phyloP scores from a whole-genome alignment of 2,797 vertebrate genomes.

The Malurus leucopterus region DNA sequence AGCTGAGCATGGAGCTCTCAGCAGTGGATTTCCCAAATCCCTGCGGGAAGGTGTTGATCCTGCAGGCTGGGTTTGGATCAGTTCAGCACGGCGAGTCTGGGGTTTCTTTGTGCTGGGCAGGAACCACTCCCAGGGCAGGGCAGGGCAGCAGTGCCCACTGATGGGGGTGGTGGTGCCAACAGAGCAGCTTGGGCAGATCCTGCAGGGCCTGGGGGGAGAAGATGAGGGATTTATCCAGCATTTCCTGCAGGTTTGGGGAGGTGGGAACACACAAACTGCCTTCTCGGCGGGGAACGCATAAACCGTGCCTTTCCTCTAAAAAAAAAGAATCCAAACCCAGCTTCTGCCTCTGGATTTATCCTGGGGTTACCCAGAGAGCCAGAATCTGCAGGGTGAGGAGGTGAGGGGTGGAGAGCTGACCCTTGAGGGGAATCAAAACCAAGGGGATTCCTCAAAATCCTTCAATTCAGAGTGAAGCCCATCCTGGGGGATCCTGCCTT shows the following conservation, averaged over 20 bases:
- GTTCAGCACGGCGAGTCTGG: background rate
- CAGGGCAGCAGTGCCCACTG: background rate
- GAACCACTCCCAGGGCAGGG: background rate
- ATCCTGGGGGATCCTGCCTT: background rate
- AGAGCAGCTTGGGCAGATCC: background rate
- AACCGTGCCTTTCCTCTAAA: background rate
- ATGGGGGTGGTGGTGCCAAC: background rate
- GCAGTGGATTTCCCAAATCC: background rate
- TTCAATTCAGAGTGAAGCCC: background rate
- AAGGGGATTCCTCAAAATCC: background rate
- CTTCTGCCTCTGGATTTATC: background rate
- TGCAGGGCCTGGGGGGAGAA: background rate
- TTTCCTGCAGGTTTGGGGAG: background rate
- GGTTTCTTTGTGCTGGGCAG: background rate
- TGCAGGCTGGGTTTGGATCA: background rate
- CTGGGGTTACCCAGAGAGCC: background rate
- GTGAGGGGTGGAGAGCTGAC: background rate
- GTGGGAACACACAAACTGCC: background rate
- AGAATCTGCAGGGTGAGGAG: no score
- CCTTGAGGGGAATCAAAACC: background rate
- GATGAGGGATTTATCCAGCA: background rate
- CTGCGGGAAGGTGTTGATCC: background rate
- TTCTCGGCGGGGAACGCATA: background rate
- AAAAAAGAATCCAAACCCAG: background rate
- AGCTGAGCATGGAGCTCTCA: background rate